phyloP scores from a whole-genome alignment of 2,113 vertebrate species.

The Pomatostomus ruficeps region DNA sequence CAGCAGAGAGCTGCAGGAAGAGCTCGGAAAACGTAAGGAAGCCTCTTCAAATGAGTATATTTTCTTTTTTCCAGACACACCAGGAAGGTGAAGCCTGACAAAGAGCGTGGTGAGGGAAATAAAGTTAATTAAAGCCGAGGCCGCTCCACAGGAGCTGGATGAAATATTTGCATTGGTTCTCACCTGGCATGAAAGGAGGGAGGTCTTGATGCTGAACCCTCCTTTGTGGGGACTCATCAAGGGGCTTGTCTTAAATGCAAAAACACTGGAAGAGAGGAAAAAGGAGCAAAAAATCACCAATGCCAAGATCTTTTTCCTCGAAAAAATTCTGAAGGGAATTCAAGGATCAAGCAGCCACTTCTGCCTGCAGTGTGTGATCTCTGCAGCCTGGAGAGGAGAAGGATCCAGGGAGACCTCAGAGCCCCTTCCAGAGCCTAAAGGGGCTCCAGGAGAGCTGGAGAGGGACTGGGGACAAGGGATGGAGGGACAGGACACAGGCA shows the following conservation, averaged over 20 bases:
- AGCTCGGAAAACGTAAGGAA: not conserved
- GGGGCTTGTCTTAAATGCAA: not conserved
- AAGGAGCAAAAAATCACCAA: not conserved
- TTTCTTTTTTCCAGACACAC: not conserved
- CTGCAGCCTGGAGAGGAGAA: not conserved
- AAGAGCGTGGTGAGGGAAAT: not conserved
- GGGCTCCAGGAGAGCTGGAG: not conserved
- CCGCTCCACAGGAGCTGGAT: not conserved
- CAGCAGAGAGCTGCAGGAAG: not conserved
- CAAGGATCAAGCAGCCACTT: not conserved
- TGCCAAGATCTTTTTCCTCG: fast-evolving
- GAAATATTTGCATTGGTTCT: not conserved
- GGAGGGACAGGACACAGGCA: not conserved
- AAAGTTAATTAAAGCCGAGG: not conserved
- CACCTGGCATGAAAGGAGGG: not conserved
- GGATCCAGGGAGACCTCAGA: not conserved
- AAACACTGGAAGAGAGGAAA: not conserved
- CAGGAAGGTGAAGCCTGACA: not conserved
- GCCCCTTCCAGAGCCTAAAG: not conserved
- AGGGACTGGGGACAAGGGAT: not conserved
- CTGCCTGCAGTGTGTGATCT: not conserved
- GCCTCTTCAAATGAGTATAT: not conserved
- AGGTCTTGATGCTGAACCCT: not conserved
- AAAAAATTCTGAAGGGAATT: not conserved
- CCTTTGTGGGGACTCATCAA: not conserved